Evolutionary conservation across 2,113 vertebrate species (phyloP), one percentile per base, ranked within the genome.

Genomic region (Laticauda colubrina): DNA sequence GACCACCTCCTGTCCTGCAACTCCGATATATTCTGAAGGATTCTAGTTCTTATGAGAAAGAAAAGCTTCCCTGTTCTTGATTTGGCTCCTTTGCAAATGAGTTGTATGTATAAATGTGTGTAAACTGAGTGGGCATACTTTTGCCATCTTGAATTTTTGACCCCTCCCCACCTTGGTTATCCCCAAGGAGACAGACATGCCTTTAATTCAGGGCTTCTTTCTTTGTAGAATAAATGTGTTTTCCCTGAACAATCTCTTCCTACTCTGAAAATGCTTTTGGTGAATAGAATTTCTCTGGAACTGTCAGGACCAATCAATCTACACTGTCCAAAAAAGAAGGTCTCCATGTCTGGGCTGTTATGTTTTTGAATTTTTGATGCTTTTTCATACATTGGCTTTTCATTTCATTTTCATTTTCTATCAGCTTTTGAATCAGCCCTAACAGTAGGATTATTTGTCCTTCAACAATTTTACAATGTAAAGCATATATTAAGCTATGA

Each of bases 351-450:
- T 29, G 64, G 75, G 24, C 18, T 29, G 0, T 43, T 81, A 26
- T 55, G 8, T 0, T 48, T 48, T 86, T 23, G 12, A 85, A 45
- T 3, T 18, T 93, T 48, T 3, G 11, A 59, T 94, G 55, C 48
- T 91, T 94, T 88, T 51, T 51, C 3, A 75, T 89, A 34, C 4
- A 57, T 0, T 18, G 5, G 45, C n/a, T 90, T 95, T 59, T 90
- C 88, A 59, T 86, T 93, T 95, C 88, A 53, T 91, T 95, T 57
- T 90, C 92, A 59, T 86, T 93, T 94, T 89, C 56, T 51, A 88
- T 91, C 23, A 90, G 9, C 2, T 93, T 94, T 92, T 55, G 12
- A 93, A 57, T 43, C 91, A 9, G 23, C 69, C 48, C 92, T 94
- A 93, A 26, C 55, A 26, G 55, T 12, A 59, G 57, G 21, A 87